Conservation (phyloP, 2,113 vertebrate genomes). For the Chloropsis hardwickii region DNA sequence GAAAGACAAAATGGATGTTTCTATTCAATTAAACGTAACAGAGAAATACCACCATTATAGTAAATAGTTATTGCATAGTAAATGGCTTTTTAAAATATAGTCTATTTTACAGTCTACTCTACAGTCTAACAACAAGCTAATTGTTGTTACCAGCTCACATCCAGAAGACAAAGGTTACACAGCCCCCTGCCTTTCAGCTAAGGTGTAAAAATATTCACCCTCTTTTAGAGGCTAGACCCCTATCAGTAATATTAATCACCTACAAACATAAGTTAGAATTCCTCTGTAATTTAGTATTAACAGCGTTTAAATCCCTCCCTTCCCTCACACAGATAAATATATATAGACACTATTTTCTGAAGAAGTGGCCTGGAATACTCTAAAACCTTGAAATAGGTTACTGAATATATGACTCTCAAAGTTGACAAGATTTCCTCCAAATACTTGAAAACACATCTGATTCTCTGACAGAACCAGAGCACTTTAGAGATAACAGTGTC, state of each 20-base stretch:
- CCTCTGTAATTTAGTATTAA: not conserved
- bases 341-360: not conserved
- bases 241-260: not conserved
- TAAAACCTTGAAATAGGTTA: not conserved
- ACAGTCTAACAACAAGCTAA: too few species aligned
- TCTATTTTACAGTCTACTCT: too few species aligned
- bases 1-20: not conserved
- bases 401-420: not conserved
- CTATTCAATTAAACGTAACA: not conserved
- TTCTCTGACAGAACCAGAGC: not conserved
- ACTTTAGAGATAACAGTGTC: not conserved
- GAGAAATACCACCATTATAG: not conserved
- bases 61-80: not conserved
- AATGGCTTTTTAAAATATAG: not conserved
- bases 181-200: rapidly evolving
- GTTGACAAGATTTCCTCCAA: not conserved
- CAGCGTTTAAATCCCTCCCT: not conserved
- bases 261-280: not conserved
- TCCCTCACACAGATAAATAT: not conserved
- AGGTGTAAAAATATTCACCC: not conserved
- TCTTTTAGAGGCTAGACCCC: not conserved
- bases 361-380: not conserved
- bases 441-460: not conserved
- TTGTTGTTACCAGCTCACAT: not conserved
- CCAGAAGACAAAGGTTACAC: not conserved